Percentiles rank a stretch among this genome's conserved stretches.
Conservation (phyloP, 2,113 vertebrate genomes). For the Xenopus tropicalis region DNA sequence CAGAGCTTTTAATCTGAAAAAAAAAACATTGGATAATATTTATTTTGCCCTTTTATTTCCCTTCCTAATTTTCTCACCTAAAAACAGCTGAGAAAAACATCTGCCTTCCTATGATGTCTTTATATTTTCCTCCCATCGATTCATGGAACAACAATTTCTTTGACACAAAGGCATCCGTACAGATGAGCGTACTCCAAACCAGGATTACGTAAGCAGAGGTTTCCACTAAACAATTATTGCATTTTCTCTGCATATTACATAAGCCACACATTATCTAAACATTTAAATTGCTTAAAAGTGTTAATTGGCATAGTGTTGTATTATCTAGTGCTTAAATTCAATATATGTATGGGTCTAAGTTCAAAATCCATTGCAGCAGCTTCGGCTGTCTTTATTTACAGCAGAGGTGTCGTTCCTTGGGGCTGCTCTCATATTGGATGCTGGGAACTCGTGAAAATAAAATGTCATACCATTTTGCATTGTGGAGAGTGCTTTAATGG, state of each 20-base stretch:
- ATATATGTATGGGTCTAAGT: not conserved
- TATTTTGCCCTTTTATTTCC: not conserved
- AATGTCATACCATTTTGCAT: no score
- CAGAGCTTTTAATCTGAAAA: no score
- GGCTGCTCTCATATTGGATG: no score
- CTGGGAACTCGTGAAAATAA: no score
- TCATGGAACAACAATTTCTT: constrained; percentile 15
- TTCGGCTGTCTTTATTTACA: no score
- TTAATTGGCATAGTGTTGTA: constrained; percentile 8
- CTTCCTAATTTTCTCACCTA: constrained; percentile 30
- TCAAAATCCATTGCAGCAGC: no score
- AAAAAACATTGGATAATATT: not conserved
- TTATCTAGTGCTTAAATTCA: not conserved
- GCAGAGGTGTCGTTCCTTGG: no score
- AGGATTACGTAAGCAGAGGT: constrained; percentile 31
- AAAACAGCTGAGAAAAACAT: constrained; percentile 42
- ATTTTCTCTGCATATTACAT: constrained; percentile 27
- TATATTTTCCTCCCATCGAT: constrained; percentile 26
- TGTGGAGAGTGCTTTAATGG: no score
- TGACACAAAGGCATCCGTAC: constrained; percentile 31
- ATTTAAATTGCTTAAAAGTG: not conserved
- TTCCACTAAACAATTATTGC: constrained; percentile 19
- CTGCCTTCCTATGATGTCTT: constrained; percentile 27
- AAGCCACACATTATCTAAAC: not conserved
- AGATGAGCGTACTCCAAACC: constrained; percentile 21